Base-by-base conservation (phyloP, 2,797 vertebrate species). In the Rhabdomys pumilio region DNA sequence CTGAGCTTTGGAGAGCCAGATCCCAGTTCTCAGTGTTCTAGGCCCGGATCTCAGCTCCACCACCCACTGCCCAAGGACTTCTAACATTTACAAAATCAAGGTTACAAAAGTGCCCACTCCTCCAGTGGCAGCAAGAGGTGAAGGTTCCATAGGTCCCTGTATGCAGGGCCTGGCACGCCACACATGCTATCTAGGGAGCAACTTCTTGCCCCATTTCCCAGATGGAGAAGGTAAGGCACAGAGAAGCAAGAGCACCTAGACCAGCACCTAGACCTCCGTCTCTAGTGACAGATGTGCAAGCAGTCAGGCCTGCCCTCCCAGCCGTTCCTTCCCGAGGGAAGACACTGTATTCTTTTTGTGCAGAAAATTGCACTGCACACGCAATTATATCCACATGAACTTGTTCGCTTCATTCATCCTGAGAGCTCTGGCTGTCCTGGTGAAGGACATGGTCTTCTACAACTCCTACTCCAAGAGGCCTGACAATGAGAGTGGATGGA, bases 331-430 rank as follows among this genome's bases (percentile, higher is more conserved):
- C 19, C 93, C 91, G 24, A 91, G 55, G 0, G 34, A 44, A 69
- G 61, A 17, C 44, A 31, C 53, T 13, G 65, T 96, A 97, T 96
- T 94, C 96, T 98, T 96, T 96, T 73, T 22, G 83, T 95, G 92
- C 98, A 99, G 99, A 98, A 99, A 99, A 98, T 99, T 99, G 91
- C 99, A 99, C 98, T 99, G 99, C 92, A 99, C 99, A 79, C 99
- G 99, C 96, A 99, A 99, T 97, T 99, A 99, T 98, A 99, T 99
- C 98, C 99, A 99, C 97, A 99, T 99, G 99, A 99, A 99, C 97
- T 97, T 99, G 97, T 99, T 99, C 96, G 98, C 99, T 69, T 99
- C 99, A 0, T 99, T 99, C 97, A 99, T 99, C 97, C 97, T 99
- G 97, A 99, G 99, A 97, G 99, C 99, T 0, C 63, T 97, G 57